These are phyloP conservation scores for Brachionus plicatilis DNA, from an alignment of 1,140 invertebrate genomes.

Conservation along the genomic window DNA sequence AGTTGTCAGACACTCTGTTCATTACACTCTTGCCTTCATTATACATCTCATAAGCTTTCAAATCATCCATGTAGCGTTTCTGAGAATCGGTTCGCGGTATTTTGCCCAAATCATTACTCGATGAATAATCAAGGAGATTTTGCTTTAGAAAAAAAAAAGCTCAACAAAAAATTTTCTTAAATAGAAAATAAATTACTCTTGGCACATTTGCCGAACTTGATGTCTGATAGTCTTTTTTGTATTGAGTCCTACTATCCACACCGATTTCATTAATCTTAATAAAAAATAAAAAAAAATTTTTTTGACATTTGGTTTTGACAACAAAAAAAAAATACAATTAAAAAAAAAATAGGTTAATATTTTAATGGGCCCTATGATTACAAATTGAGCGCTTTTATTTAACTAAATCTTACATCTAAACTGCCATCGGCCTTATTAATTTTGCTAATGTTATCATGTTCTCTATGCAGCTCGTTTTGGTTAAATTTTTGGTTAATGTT, in stretches of 20 bases:
- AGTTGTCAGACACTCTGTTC: neutral
- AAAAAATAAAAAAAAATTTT: neutral
- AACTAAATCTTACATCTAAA: slow-evolving; percentile 1
- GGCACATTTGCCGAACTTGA: neutral
- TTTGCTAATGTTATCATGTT: neutral
- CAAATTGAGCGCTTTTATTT: neutral
- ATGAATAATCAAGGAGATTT: neutral
- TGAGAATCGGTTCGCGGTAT: slow-evolving; percentile 17
- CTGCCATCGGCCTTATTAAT: neutral
- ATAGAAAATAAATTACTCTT: neutral
- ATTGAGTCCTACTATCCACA: neutral
- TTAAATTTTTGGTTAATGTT: neutral
- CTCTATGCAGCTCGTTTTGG: neutral
- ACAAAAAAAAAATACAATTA: neutral
- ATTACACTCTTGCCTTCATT: slow-evolving; percentile 7
- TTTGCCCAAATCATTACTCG: neutral
- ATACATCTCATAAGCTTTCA: slow-evolving; percentile 14
- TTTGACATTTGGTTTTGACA: neutral
- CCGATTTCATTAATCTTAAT: slow-evolving; percentile 4
- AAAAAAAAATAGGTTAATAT: neutral
- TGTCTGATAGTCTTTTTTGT: slow-evolving; percentile 3
- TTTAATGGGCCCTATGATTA: neutral
- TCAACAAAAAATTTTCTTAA: neutral
- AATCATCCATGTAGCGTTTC: slow-evolving; percentile 2
- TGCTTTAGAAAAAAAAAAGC: neutral